Percentiles rank a stretch among this genome's conserved stretches.
These are phyloP conservation scores for Lymantria monacha DNA, from an alignment of 2,888 invertebrate genomes.

Conservation along the genomic window DNA sequence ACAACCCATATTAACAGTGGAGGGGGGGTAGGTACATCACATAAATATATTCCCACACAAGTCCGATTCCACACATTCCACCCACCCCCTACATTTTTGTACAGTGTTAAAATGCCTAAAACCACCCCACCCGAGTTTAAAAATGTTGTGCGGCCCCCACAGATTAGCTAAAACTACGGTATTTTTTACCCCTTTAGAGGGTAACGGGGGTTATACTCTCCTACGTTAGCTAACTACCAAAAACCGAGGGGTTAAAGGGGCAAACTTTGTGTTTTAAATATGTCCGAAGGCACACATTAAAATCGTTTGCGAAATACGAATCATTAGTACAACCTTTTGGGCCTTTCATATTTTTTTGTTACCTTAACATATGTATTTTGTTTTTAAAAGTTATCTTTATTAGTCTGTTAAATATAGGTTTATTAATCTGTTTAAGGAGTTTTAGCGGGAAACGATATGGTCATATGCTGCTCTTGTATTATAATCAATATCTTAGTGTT, in stretches of 20 bases:
- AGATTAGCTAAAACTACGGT: slow-evolving; percentile 87
- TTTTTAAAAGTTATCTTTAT: slow-evolving; percentile 10
- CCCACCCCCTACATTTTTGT: slow-evolving; percentile 19
- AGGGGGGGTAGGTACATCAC: slow-evolving; percentile 54
- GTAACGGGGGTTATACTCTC: slow-evolving; percentile 27
- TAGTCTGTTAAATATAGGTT: slow-evolving; percentile 1
- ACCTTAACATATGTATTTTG: slow-evolving; percentile 12
- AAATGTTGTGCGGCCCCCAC: slow-evolving; percentile 62
- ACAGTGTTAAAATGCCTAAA: slow-evolving; percentile 1
- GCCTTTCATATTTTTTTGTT: slow-evolving; percentile 28
- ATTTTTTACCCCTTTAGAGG: slow-evolving; percentile 78
- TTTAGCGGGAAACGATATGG: too few species aligned
- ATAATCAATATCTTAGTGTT: too few species aligned
- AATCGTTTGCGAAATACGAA: slow-evolving; percentile 72
- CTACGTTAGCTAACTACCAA: slow-evolving; percentile 72
- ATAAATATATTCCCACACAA: slow-evolving; percentile 81
- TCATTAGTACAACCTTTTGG: slow-evolving; percentile 59
- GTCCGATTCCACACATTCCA: slow-evolving; percentile 74
- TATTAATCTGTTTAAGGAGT: too few species aligned
- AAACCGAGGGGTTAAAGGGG: slow-evolving; percentile 63
- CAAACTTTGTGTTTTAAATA: slow-evolving; percentile 81
- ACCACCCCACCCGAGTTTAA: slow-evolving; percentile 53
- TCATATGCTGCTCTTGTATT: too few species aligned
- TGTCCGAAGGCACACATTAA: slow-evolving; percentile 79
- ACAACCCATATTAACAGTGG: slow-evolving; percentile 77